Evolutionary conservation across 1,140 invertebrate genomes (phyloP).

Genomic region (Drosophila lacertosa): DNA sequence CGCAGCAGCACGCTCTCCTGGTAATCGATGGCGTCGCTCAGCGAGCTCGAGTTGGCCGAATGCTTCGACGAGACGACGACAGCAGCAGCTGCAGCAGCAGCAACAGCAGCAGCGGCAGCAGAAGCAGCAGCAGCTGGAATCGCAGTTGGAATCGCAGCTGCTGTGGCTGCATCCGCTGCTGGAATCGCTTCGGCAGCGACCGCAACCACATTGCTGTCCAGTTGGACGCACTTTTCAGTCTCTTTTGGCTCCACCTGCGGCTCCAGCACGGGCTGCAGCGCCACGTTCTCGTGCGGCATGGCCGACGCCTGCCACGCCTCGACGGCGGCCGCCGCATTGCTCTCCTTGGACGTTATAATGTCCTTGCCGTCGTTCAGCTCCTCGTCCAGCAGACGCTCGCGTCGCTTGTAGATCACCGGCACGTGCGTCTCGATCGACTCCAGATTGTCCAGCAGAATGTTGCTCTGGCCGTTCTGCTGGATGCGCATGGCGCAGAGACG

Average conservation of each 20-base stretch:
- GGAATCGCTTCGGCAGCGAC: too few species aligned
- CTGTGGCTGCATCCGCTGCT: not conserved
- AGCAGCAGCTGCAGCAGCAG: not conserved
- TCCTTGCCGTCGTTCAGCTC: conserved; percentile 83
- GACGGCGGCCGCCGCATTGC: conserved; percentile 64
- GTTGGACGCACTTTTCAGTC: conserved; percentile 35
- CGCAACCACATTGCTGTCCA: conserved; percentile 11
- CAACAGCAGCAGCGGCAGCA: conserved; percentile 1
- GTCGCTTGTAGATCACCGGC: conserved; percentile 88
- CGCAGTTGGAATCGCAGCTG: not conserved
- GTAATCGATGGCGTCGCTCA: conserved; percentile 76
- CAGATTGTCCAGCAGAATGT: conserved; percentile 91
- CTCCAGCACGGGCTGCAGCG: conserved; percentile 66
- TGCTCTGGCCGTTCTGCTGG: conserved; percentile 90
- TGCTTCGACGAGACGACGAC: conserved; percentile 58
- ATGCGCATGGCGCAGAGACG: conserved; percentile 89
- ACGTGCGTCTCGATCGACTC: conserved; percentile 87
- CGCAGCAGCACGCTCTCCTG: conserved; percentile 84
- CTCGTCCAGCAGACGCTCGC: conserved; percentile 76
- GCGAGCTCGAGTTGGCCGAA: conserved; percentile 76
- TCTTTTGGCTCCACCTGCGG: conserved; percentile 63
- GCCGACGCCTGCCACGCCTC: conserved; percentile 66
- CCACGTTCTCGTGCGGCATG: conserved; percentile 57
- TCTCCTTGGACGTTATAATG: conserved; percentile 81
- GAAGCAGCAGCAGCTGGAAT: too few species aligned